phyloP scores from a whole-genome alignment of 1,140 invertebrate species.

The Aplysia californica region DNA sequence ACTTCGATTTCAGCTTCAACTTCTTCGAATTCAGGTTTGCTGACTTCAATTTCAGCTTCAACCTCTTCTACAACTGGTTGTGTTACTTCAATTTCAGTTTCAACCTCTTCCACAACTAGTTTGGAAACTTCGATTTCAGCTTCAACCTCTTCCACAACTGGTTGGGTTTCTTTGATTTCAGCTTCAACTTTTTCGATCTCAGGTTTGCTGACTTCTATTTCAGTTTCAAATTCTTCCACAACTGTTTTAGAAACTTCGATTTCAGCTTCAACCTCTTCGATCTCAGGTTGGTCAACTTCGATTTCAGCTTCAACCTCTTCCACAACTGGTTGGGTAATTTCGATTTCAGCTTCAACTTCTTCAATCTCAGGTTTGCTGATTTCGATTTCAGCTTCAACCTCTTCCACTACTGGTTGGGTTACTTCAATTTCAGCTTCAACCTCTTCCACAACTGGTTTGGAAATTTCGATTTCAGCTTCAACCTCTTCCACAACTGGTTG shows the following conservation, averaged over 20 bases:
- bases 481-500: neutral
- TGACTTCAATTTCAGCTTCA: neutral
- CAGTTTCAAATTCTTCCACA: neutral
- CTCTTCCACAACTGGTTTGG: neutral
- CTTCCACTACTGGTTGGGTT: neutral
- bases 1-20: too few relatives aligned
- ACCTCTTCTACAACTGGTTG: neutral
- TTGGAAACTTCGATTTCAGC: neutral
- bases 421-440: too few relatives aligned
- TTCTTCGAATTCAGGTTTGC: neutral
- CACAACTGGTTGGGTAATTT: neutral
- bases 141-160: neutral
- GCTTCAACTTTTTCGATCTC: slow-evolving; percentile 8
- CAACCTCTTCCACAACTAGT: neutral
- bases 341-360: slow-evolving; percentile 20
- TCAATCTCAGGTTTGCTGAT: neutral
- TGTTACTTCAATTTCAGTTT: too few relatives aligned
- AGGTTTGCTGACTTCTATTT: neutral
- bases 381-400: neutral
- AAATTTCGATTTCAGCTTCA: neutral
- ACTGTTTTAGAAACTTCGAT: too few relatives aligned
- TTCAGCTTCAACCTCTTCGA: slow-evolving; percentile 14
- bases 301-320: neutral
- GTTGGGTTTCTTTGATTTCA: too few relatives aligned
- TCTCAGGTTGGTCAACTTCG: neutral